A percentile compares a stretch with the other conserved stretches of the same genome.
Evolutionary conservation across 2,888 invertebrate species (phyloP).

Genomic region (Cybosia mesomella): DNA sequence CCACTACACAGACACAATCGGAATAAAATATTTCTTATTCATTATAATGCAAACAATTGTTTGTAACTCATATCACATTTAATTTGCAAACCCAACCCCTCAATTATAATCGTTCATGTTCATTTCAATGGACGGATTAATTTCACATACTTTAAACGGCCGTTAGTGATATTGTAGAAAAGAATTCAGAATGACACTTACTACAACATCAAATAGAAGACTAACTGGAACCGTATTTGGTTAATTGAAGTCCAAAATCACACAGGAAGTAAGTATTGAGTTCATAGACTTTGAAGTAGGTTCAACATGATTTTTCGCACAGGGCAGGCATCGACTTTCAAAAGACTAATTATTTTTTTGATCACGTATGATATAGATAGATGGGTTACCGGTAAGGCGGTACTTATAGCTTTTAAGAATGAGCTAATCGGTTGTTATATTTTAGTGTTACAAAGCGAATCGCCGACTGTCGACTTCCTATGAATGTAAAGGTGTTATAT

Average conservation of each 20-base stretch:
- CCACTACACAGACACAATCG: slow-evolving; percentile 34
- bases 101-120: slow-evolving; percentile 37
- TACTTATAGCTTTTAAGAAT: slow-evolving; percentile 17
- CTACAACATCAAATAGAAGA: slow-evolving; percentile 8
- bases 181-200: neutral
- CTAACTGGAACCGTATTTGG: neutral
- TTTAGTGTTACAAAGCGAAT: slow-evolving; percentile 13
- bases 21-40: slow-evolving; percentile 53
- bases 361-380: slow-evolving; percentile 21
- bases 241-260: neutral
- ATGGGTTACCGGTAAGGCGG: slow-evolving; percentile 9
- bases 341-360: slow-evolving; percentile 12
- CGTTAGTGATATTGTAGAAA: slow-evolving; percentile 21
- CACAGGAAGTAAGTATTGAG: too few relatives aligned
- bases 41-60: slow-evolving; percentile 46
- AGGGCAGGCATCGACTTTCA: slow-evolving; percentile 13
- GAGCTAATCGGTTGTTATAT: slow-evolving; percentile 9
- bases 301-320: slow-evolving; percentile 11
- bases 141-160: slow-evolving; percentile 27
- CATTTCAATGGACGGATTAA: slow-evolving; percentile 20
- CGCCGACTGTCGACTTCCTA: slow-evolving; percentile 15
- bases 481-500: slow-evolving; percentile 3
- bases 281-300: too few relatives aligned
- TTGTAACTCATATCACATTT: neutral
- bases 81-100: neutral